Base-by-base conservation (phyloP, 2,888 invertebrate species). In the Dermolepida albohirtum region DNA sequence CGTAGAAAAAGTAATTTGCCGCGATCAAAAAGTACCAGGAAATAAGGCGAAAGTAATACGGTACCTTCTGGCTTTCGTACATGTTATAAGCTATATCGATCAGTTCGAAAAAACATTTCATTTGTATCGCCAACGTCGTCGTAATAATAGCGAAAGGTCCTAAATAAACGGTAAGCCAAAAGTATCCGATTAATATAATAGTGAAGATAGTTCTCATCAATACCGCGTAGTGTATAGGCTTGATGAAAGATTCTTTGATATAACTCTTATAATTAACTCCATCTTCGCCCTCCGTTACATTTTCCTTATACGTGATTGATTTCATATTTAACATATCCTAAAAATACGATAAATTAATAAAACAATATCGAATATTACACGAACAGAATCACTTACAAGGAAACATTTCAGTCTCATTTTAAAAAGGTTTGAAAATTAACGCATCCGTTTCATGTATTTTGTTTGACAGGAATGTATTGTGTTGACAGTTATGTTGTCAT, bases 61-160 rank as follows among this genome's bases (percentile, higher is more conserved):
- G 97, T 74, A 98, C 87, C 5, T 97, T 96, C 79, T 97, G 96
- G 68, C 98, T 94, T 72, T 96, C 90, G 84, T 99, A 98, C 11
- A 98, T 97, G 17, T 95, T 93, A 82, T 98, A 96, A 5, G 98
- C 98, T 80, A 99, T 98, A 78, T 94, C 95, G 84, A 99, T 98
- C 74, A 99, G 97, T 86, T 99, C 99, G 82, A 95, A 93, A 84
- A 98, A 99, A 84, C 99, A 99, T 87, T 97, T 97, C 70, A 99
- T 94, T 89, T 99, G 99, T 1, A 99, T 95, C 65, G 92, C 86
- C 73, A 99, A 87, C 0, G 96, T 94, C 94, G 95, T 92, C 64
- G 94, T 89, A 91, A 98, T 96, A 55, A 99, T 87, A 71, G 95
- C 94, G 71, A 97, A 85, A 10, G 98, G 97, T 43, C 99, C 99